Percentiles rank a stretch among this genome's conserved stretches.
Conservation (phyloP, 2,888 invertebrate genomes). For the Agrotis segetum region DNA sequence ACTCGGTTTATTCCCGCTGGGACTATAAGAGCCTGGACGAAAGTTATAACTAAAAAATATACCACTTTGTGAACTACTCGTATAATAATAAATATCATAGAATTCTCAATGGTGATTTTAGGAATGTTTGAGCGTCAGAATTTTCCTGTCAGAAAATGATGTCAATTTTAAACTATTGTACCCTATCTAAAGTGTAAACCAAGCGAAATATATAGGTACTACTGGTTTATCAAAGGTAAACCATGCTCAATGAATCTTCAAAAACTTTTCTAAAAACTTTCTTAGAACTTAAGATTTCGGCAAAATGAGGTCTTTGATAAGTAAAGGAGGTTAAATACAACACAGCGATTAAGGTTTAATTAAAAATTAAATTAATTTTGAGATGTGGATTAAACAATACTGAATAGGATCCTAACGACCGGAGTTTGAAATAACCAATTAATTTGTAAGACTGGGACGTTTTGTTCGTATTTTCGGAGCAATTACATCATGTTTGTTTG, state of each 20-base stretch:
- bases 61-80: slow-evolving; percentile 1
- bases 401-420: slow-evolving; percentile 20
- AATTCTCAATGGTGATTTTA: too few relatives aligned
- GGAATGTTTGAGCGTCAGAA: too few relatives aligned
- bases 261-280: too few relatives aligned
- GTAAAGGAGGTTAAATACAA: neutral
- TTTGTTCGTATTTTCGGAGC: slow-evolving; percentile 6
- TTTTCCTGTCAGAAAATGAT: too few relatives aligned
- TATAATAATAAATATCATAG: too few relatives aligned
- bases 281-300: slow-evolving; percentile 3
- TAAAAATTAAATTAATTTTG: slow-evolving; percentile 27
- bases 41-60: slow-evolving; percentile 43
- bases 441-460: slow-evolving; percentile 3
- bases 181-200: too few relatives aligned
- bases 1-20: slow-evolving; percentile 36
- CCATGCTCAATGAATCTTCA: too few relatives aligned
- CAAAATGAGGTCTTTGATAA: neutral
- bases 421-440: slow-evolving; percentile 24
- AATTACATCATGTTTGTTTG: slow-evolving; percentile 7
- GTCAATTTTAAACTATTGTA: too few relatives aligned
- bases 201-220: too few relatives aligned
- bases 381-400: slow-evolving; percentile 11
- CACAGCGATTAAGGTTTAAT: slow-evolving; percentile 12
- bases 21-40: slow-evolving; percentile 34
- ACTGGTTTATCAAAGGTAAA: too few relatives aligned